A percentile compares a stretch with the other conserved stretches of the same genome.
Conservation (phyloP, 2,888 invertebrate species). For the Pherbina coryleti region DNA sequence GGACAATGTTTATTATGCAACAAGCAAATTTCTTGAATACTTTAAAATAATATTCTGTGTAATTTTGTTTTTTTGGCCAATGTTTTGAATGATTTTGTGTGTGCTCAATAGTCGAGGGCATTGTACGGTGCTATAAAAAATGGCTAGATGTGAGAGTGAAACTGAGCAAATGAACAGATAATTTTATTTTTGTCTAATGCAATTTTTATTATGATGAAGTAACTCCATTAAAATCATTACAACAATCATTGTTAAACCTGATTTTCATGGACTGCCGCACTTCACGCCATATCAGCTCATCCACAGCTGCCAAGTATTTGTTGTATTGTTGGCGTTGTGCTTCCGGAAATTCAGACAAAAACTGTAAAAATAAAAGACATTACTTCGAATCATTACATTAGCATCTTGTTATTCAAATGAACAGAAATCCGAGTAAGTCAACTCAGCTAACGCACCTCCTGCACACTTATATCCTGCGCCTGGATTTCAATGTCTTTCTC, state of each 20-base stretch:
- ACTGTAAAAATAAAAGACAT: constrained; percentile 48
- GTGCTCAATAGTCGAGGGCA: too few species aligned
- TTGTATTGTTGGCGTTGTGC: constrained; percentile 71
- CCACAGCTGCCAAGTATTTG: constrained; percentile 70
- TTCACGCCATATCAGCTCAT: constrained; percentile 60
- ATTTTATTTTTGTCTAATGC: too few species aligned
- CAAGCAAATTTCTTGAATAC: background rate
- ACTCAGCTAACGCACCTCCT: constrained; percentile 52
- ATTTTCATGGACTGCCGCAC: constrained; percentile 60
- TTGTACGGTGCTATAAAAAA: too few species aligned
- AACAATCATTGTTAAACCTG: constrained; percentile 55
- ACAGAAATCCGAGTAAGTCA: background rate
- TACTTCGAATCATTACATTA: constrained; percentile 1
- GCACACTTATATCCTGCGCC: constrained; percentile 55
- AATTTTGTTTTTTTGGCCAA: background rate
- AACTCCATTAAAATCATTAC: background rate
- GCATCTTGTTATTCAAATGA: background rate
- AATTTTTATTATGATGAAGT: background rate
- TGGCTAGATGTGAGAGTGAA: too few species aligned
- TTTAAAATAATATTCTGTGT: background rate
- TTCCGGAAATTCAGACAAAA: constrained; percentile 59
- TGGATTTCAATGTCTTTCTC: constrained; percentile 55
- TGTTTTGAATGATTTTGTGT: too few species aligned
- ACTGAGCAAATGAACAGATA: too few species aligned
- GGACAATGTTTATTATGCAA: too few species aligned